phyloP scores from a whole-genome alignment of 1,140 invertebrate genomes.

The Bombus turneri region DNA sequence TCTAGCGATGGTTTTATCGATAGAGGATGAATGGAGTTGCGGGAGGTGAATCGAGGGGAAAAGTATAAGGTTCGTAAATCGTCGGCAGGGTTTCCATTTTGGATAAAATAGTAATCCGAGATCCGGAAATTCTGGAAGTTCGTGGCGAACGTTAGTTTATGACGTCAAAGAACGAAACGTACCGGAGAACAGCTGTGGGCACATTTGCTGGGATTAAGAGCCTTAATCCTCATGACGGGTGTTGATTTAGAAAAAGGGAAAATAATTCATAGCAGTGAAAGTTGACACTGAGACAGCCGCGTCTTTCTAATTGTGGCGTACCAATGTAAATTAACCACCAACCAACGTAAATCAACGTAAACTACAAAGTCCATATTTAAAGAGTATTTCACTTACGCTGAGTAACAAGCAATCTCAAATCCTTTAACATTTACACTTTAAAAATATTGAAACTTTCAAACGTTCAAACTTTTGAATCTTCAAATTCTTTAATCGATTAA shows the following conservation, averaged over 20 bases:
- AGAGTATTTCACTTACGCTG: not conserved
- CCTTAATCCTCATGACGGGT: not conserved
- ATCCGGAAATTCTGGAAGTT: not conserved
- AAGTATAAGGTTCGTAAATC: not conserved
- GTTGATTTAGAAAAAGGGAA: constrained; percentile 11
- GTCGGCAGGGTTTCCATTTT: not conserved
- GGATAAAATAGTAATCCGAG: not conserved
- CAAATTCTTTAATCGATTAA: not conserved
- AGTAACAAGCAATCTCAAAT: not conserved
- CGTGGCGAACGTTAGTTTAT: not conserved
- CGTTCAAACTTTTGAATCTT: not conserved
- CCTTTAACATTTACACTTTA: not conserved
- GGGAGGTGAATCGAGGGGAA: not conserved
- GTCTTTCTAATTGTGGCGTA: too few species aligned
- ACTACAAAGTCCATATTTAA: not conserved
- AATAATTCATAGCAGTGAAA: not conserved
- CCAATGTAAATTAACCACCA: too few species aligned
- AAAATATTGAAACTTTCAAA: not conserved
- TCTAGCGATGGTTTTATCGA: not conserved
- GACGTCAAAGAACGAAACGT: not conserved
- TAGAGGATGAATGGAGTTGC: not conserved
- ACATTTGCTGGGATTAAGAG: not conserved
- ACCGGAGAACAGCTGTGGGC: constrained; percentile 5
- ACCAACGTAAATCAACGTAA: too few species aligned
- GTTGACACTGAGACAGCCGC: not conserved